Conservation (phyloP, 2,797 vertebrate genomes). For the Cercopithecus mitis region DNA sequence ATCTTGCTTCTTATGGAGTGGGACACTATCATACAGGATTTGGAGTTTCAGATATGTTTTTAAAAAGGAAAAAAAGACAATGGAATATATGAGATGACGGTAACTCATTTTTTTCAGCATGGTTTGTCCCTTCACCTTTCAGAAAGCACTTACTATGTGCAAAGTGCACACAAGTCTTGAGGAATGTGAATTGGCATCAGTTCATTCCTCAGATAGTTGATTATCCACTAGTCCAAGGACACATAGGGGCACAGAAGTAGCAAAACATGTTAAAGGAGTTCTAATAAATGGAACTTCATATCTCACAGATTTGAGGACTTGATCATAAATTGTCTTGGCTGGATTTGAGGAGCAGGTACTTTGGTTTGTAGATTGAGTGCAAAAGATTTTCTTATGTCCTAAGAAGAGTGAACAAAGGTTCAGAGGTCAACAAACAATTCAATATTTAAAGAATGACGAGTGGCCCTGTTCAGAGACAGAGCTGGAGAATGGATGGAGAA, state of each 20-base stretch:
- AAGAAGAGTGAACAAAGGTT: neutral
- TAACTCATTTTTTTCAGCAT: neutral
- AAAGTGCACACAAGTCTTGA: neutral
- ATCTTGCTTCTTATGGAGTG: neutral
- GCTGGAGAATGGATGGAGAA: neutral
- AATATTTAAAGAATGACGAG: neutral
- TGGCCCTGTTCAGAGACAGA: neutral
- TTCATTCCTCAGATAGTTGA: neutral
- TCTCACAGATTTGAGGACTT: neutral
- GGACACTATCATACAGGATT: neutral
- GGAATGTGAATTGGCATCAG: neutral
- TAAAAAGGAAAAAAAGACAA: neutral
- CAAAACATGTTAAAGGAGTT: neutral
- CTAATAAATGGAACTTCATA: neutral
- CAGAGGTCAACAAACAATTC: neutral
- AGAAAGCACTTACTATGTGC: no score
- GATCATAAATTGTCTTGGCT: neutral
- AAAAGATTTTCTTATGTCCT: neutral
- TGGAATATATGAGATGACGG: neutral
- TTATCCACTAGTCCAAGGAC: no score
- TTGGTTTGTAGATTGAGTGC: neutral
- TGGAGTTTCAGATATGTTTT: neutral
- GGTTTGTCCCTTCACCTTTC: fast-evolving
- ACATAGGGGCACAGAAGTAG: neutral
- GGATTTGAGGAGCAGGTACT: neutral